Base-by-base conservation (phyloP, 2,797 vertebrate genomes). In the Trichosurus vulpecula region DNA sequence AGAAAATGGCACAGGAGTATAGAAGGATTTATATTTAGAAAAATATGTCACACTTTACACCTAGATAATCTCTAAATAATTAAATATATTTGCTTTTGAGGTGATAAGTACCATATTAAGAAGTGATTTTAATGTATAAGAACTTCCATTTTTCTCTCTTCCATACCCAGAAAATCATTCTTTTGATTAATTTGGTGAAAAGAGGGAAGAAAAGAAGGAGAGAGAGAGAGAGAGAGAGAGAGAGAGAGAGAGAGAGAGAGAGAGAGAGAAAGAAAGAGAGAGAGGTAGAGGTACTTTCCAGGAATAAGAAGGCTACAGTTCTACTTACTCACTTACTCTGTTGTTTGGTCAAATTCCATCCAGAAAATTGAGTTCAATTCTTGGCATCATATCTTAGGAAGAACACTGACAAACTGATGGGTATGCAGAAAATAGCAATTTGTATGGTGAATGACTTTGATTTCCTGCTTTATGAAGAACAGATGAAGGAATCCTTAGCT, bases 181-280 rank as follows among this genome's bases (percentile, higher is more conserved):
- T 74, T 66, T 74, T 74, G 35, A 74, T 74, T 16, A 19, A 74
- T 41, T 74, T 74, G n/a, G 61, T 74, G 5, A 74, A 74, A 41
- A 74, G 61, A 74, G 29, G 27, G 27, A 30, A 57, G 29, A 57
- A 3, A 10, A 30, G 9, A 57, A 29, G 58, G 56, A 30, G 2
- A 30, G 25, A 30, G 6, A 30, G 8, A 30, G 22, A 58, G 57
- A 13, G 11, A 31, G 11, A 58, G 10, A 13, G 3, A 31, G 11
- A 29, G 6, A 29, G 1, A 30, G 8, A 57, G 29, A 31, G 0
- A 11, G 9, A 58, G 2, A 57, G 1, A 30, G 1, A 57, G 8
- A 57, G 1, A 57, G 8, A 30, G 2, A 57, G 1, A 57, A 56
- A 57, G 8, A 30, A 0, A 57, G 57, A 61, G 31, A 35, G 11